Evolutionary conservation across 2,113 vertebrate genomes (phyloP), one percentile per base, ranked within the genome.

Genomic region (Sylvietta virens): DNA sequence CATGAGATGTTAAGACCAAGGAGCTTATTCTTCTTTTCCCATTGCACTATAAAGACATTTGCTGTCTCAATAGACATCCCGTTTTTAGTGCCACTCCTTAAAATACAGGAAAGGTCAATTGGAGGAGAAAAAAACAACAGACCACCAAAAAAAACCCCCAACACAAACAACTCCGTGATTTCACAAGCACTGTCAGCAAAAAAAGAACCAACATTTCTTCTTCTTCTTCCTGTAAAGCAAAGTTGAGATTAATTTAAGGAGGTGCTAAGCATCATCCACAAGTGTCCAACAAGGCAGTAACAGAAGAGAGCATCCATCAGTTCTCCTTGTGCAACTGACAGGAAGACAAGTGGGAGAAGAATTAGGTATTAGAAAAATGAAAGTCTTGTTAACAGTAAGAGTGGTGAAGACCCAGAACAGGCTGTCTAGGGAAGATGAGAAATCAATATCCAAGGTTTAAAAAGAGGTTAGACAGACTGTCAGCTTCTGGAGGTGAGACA

Each of bases 321-420:
- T 5, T 50, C 44, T 74, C 81, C 92, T 81, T 15, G 0, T 10
- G 58, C 57, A 40, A 22, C 48, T 86, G 86, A 84, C 80, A 91
- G 88, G 31, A 86, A 65, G 69, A 91, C 91, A 95, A 89, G 81
- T 0, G 0, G 48, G 47, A 87, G 48, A 89, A 87, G 81, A 89
- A 95, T 92, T 67, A 72, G 65, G 60, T 84, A 78, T 89, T 39
- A 95, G 93, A 92, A 96, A 97, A 97, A 94, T 95, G 86, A 91
- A 95, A 92, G 65, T 71, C 86, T 91, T 94, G 83, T 95, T 94
- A 95, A 81, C 48, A 69, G 48, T 56, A 64, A 64, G 61, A 89
- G 77, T 54, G 86, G 86, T 81, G 83, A 89, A 79, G 89, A 94
- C 44, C 92, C 88, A 89, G 88, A 90, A 58, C 51, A 67, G 65